Evolutionary conservation across 2,113 vertebrate genomes (phyloP).

Genomic region (Salvelinus sp.): DNA sequence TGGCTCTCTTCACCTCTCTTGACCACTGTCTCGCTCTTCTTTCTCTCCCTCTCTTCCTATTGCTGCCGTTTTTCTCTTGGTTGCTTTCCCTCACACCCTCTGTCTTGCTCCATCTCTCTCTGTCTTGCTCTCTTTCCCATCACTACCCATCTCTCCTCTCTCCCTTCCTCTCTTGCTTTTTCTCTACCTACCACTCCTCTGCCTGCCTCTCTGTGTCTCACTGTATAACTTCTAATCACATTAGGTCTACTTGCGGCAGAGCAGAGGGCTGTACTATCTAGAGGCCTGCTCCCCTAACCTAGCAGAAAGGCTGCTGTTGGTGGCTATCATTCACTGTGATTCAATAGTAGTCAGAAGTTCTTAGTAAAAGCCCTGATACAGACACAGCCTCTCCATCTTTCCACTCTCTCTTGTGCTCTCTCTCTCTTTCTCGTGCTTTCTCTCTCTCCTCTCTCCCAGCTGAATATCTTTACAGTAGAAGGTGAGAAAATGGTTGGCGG

Average conservation of each 20-base stretch:
- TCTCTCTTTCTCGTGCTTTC: neutral
- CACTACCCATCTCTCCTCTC: neutral
- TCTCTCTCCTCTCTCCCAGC: neutral
- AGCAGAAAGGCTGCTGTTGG: neutral
- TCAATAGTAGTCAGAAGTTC: neutral
- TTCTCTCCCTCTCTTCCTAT: neutral
- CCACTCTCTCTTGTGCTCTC: slow-evolving; percentile 1
- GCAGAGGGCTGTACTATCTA: no score
- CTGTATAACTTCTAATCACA: neutral
- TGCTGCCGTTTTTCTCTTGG: neutral
- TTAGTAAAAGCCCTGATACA: no score
- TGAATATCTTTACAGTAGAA: neutral
- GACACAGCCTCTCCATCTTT: neutral
- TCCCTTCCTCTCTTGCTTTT: neutral
- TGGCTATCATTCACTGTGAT: neutral
- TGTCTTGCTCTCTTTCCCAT: neutral
- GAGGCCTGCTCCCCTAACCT: neutral
- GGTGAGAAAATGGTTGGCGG: neutral
- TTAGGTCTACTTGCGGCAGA: neutral
- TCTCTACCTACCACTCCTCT: neutral
- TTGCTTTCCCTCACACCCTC: neutral
- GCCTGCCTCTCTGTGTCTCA: neutral
- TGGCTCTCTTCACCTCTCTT: neutral
- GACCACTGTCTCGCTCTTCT: no score
- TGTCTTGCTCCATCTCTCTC: neutral